These are phyloP conservation scores for Branchellion lobata DNA, from an alignment of 2,888 invertebrate species.

Conservation along the genomic window DNA sequence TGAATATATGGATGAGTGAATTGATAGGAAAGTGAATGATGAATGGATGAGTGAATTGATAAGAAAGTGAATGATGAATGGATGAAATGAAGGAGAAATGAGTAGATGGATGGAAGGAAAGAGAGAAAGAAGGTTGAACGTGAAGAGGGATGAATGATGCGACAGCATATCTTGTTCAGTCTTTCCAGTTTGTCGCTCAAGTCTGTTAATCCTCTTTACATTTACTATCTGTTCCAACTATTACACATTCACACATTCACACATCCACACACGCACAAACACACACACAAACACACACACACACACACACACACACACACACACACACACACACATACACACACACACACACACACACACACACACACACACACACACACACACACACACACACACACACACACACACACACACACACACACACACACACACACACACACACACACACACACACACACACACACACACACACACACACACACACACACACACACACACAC, in stretches of 20 bases:
- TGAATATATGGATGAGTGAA: too few relatives aligned
- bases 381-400: conserved; percentile 23
- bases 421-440: conserved; percentile 19
- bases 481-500: conserved; percentile 20
- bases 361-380: conserved; percentile 14
- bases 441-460: conserved; percentile 22
- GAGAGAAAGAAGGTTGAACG: background rate
- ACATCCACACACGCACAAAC: background rate
- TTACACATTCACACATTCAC: background rate
- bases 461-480: conserved; percentile 22
- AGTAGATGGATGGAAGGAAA: background rate
- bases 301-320: background rate
- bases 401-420: conserved; percentile 19
- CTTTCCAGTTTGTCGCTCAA: too few relatives aligned
- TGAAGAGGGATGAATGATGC: background rate
- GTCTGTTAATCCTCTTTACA: background rate
- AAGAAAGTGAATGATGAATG: background rate
- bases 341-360: background rate
- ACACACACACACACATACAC: background rate
- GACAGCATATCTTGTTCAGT: too few relatives aligned
- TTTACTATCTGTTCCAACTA: background rate
- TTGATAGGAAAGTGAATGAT: background rate
- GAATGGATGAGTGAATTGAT: background rate
- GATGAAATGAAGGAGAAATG: background rate
- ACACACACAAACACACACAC: background rate